phyloP scores from a whole-genome alignment of 2,888 invertebrate species.

The Drosophila putrida region DNA sequence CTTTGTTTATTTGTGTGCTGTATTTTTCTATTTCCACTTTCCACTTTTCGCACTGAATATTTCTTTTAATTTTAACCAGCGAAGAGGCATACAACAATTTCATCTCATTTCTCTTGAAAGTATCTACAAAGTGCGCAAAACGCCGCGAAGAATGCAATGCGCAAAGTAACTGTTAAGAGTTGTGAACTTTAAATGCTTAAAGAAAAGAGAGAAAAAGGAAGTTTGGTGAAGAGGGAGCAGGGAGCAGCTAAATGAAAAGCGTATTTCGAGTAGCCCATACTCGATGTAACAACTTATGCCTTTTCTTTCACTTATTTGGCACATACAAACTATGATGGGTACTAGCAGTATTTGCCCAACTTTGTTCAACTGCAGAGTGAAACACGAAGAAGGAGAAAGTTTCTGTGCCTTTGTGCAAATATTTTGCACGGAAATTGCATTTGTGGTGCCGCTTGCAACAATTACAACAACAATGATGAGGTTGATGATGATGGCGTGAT shows the following conservation, averaged over 20 bases:
- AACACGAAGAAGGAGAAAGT: slow-evolving; percentile 32
- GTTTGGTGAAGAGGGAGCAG: not conserved
- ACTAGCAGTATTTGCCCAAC: slow-evolving; percentile 28
- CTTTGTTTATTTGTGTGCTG: slow-evolving; percentile 12
- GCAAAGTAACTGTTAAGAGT: slow-evolving; percentile 35
- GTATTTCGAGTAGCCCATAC: slow-evolving; percentile 26
- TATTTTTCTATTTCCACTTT: slow-evolving; percentile 9
- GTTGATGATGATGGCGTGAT: slow-evolving; percentile 50
- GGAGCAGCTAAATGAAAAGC: slow-evolving; percentile 2
- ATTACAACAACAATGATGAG: slow-evolving; percentile 41
- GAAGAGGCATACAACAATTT: slow-evolving; percentile 9
- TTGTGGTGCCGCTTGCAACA: slow-evolving; percentile 57
- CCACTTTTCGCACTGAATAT: slow-evolving; percentile 19
- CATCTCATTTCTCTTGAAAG: slow-evolving; percentile 20
- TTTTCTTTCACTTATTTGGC: slow-evolving; percentile 1
- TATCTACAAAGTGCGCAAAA: slow-evolving; percentile 50
- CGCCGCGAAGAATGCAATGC: slow-evolving; percentile 42
- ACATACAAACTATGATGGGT: slow-evolving; percentile 14
- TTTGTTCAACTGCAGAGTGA: slow-evolving; percentile 20
- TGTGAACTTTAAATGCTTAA: slow-evolving; percentile 44
- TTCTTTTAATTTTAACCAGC: slow-evolving; percentile 46
- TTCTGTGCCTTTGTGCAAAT: slow-evolving; percentile 66
- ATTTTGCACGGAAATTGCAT: slow-evolving; percentile 72
- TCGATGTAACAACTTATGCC: slow-evolving; percentile 29
- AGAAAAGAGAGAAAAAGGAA: not conserved